phyloP scores from a whole-genome alignment of 2,888 invertebrate species.

The Cheilosia pagana region DNA sequence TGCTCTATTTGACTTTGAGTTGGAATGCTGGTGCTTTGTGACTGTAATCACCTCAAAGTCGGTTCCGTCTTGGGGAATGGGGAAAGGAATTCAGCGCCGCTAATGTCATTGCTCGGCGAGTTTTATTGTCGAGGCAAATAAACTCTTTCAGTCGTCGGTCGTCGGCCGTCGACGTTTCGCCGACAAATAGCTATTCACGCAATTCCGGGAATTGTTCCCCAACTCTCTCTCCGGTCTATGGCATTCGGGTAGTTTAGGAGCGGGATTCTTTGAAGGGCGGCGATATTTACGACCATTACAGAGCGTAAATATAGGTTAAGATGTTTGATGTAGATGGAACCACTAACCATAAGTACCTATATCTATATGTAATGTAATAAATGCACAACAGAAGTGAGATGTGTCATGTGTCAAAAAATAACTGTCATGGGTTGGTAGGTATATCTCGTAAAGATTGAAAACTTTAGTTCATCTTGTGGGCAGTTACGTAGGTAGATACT shows the following conservation, averaged over 20 bases:
- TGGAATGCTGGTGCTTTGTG: background rate
- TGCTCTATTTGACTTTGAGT: slow-evolving; percentile 17
- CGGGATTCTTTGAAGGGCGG: slow-evolving; percentile 44
- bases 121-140: slow-evolving; percentile 71
- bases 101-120: slow-evolving; percentile 62
- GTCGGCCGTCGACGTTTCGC: slow-evolving; percentile 36
- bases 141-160: slow-evolving; percentile 51
- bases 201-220: slow-evolving; percentile 62
- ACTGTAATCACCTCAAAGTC: slow-evolving; percentile 13
- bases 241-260: background rate
- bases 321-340: slow-evolving; percentile 36
- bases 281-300: background rate
- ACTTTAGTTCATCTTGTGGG: slow-evolving; percentile 28
- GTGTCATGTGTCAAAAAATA: slow-evolving; percentile 59
- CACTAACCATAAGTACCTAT: slow-evolving; percentile 25
- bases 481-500: slow-evolving; percentile 8
- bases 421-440: slow-evolving; percentile 46
- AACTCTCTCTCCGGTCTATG: slow-evolving; percentile 22
- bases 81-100: slow-evolving; percentile 53
- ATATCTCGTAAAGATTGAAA: slow-evolving; percentile 9
- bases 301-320: slow-evolving; percentile 56
- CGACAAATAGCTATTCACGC: slow-evolving; percentile 59
- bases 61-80: slow-evolving; percentile 38
- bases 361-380: background rate
- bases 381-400: slow-evolving; percentile 61